phyloP scores from a whole-genome alignment of 2,797 vertebrate genomes.

The Syngnathus acus region DNA sequence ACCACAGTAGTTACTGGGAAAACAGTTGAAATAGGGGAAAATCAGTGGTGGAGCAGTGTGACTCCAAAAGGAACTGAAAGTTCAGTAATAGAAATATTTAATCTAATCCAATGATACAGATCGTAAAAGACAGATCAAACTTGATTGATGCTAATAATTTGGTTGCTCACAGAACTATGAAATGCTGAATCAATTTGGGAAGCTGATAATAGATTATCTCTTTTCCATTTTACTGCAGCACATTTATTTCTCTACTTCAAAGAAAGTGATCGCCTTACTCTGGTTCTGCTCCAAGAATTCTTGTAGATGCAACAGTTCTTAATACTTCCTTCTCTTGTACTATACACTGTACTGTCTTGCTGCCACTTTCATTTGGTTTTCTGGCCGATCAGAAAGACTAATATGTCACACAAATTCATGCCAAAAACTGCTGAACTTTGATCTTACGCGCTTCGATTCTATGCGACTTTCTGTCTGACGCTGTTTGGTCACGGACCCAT shows the following conservation, averaged over 20 bases:
- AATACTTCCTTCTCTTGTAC: no score
- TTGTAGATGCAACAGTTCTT: no score
- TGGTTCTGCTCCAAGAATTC: no score
- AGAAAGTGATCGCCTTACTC: background rate
- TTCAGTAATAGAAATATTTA: conserved; percentile 23
- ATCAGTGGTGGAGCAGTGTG: conserved; percentile 23
- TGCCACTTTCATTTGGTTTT: no score
- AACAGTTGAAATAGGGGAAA: conserved; percentile 16
- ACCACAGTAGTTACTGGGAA: conserved; percentile 16
- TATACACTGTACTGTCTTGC: no score
- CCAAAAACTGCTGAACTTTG: no score
- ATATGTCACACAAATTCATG: no score
- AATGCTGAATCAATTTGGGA: background rate
- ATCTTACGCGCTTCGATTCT: no score
- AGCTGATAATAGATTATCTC: background rate
- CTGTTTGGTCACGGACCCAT: no score
- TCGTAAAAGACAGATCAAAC: background rate
- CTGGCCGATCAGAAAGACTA: no score
- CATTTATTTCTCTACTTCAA: background rate
- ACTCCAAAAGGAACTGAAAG: conserved; percentile 13
- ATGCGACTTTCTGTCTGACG: no score
- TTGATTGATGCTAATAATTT: conserved; percentile 1
- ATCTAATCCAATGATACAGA: background rate
- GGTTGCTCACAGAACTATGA: background rate
- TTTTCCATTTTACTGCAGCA: background rate